Evolutionary conservation across 2,888 invertebrate species (phyloP), one percentile per base, ranked within the genome.

Genomic region (Synanthedon tipuliformis): DNA sequence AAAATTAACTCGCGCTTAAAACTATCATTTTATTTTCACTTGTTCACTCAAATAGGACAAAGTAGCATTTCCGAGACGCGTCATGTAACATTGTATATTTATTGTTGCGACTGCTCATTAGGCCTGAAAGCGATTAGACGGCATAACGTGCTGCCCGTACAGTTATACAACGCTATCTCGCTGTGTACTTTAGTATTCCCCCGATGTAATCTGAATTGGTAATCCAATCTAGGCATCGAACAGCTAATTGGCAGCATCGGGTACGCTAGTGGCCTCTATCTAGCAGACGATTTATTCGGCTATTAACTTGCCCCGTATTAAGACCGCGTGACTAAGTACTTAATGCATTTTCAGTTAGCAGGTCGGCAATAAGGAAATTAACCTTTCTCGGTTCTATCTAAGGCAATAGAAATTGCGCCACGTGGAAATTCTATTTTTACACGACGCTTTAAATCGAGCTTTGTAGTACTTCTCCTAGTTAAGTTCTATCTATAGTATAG

Each of bases 171-270:
- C 56, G 54, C 63, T 57, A 54, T 60, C 59, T 51, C 54, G 59
- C 55, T 60, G 59, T 53, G 60, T 62, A 58, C 64, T 65, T 69
- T 68, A 15, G 15, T 45, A 45, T 70, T 63, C 67, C 63, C 57
- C 64, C 71, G 73, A 76, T 78, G 73, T 75, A 78, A 83, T 84
- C 78, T 78, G 73, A 78, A 79, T 78, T 75, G 80, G 77, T 78
- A 81, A 82, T 84, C 68, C 69, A 61, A 78, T 78, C 71, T 71
- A 63, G 56, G 64, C 66, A 75, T 75, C 71, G 61, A 59, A 59
- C 59, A 61, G 64, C 74, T 84, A 83, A 83, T 84, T 84, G 81
- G 78, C 78, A 73, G 68, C 68, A 65, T 65, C 66, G 66, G 64
- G 68, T 70, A 71, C 60, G 59, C 61, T 55, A 34, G 34, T 34